phyloP scores from a whole-genome alignment of 1,140 invertebrate species.

The Caenorhabditis brenneri region DNA sequence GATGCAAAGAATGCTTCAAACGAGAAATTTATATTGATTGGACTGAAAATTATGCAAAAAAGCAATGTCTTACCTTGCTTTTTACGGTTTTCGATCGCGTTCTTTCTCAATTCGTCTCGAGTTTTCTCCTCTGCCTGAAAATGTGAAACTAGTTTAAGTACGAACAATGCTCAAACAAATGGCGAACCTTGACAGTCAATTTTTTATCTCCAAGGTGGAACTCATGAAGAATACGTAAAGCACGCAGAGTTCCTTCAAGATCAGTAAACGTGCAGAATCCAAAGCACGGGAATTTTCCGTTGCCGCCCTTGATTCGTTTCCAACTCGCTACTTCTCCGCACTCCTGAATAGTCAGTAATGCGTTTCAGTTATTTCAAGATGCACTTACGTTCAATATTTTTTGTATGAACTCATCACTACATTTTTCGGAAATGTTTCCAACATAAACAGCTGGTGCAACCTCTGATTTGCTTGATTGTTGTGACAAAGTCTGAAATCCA shows the following conservation, averaged over 20 bases:
- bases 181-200: constrained; percentile 73
- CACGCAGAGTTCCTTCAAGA: constrained; percentile 89
- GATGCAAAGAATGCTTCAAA: constrained; percentile 37
- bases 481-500: not conserved
- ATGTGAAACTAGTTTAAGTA: not conserved
- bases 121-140: constrained; percentile 63
- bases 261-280: constrained; percentile 96
- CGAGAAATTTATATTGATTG: not conserved
- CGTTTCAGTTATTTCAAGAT: constrained; percentile 33
- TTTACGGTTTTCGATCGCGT: constrained; percentile 24
- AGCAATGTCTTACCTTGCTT: not conserved
- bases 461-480: not conserved
- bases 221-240: constrained; percentile 90
- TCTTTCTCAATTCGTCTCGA: not conserved
- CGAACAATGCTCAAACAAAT: not conserved
- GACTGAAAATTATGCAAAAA: not conserved
- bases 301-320: constrained; percentile 89
- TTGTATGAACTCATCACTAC: constrained; percentile 91
- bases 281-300: constrained; percentile 80
- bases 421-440: constrained; percentile 93
- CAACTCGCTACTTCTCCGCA: constrained; percentile 91
- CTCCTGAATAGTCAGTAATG: constrained; percentile 69
- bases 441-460: constrained; percentile 89
- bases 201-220: constrained; percentile 90
- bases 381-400: constrained; percentile 79